These are phyloP conservation scores for Onthophagus taurus DNA, from an alignment of 1,140 invertebrate species.

Conservation along the genomic window DNA sequence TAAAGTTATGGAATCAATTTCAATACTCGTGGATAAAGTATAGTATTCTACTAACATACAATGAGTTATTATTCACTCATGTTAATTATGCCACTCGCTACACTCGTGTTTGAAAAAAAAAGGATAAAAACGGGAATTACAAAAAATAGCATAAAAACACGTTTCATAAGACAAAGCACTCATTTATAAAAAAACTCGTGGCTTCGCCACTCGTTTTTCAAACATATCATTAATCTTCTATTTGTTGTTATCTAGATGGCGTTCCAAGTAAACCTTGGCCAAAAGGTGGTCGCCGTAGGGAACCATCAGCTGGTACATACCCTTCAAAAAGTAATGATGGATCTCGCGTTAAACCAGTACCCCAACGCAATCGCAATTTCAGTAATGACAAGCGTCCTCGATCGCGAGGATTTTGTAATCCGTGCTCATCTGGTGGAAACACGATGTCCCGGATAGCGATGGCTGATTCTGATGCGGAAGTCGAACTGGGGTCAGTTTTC, in stretches of 20 bases:
- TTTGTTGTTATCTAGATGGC: slow-evolving; percentile 40
- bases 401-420: slow-evolving; percentile 53
- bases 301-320: slow-evolving; percentile 43
- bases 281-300: slow-evolving; percentile 52
- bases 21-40: too few species aligned
- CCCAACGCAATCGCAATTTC: slow-evolving; percentile 48
- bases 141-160: too few species aligned
- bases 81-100: too few species aligned
- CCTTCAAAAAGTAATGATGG: slow-evolving; percentile 52
- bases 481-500: slow-evolving; percentile 71
- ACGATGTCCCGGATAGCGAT: slow-evolving; percentile 58
- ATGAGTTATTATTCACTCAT: too few species aligned
- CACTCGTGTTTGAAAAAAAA: too few species aligned
- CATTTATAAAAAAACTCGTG: too few species aligned
- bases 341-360: slow-evolving; percentile 46
- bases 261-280: slow-evolving; percentile 50
- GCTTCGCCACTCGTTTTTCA: neutral
- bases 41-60: too few species aligned
- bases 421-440: slow-evolving; percentile 47
- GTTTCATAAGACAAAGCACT: too few species aligned
- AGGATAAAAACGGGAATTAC: too few species aligned
- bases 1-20: too few species aligned
- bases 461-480: slow-evolving; percentile 42
- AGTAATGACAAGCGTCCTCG: slow-evolving; percentile 65
- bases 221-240: slow-evolving; percentile 1